Percentiles rank a stretch among this genome's conserved stretches.
Conservation (phyloP, 1,140 invertebrate genomes). For the Glossosoma conforme region DNA sequence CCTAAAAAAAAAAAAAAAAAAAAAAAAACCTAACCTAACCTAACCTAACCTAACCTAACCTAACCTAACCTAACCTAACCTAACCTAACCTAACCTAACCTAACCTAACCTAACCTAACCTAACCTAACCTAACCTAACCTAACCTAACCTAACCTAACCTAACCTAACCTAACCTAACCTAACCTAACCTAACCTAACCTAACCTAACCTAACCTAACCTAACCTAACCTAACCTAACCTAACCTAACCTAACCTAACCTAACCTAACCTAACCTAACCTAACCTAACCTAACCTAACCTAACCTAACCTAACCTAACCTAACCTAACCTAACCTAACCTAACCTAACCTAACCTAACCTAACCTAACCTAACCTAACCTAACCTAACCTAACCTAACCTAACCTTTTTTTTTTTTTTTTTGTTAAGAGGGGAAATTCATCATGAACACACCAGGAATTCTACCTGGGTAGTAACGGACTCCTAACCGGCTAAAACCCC, state of each 20-base stretch:
- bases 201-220: conserved; percentile 14
- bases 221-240: conserved; percentile 16
- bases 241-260: conserved; percentile 20
- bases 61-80: conserved; percentile 9
- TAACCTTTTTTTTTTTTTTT: too few species aligned
- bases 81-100: conserved; percentile 9
- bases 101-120: conserved; percentile 5
- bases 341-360: conserved; percentile 11
- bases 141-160: conserved; percentile 8
- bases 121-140: conserved; percentile 16
- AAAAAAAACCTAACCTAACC: conserved; percentile 14
- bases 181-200: conserved; percentile 17
- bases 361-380: conserved; percentile 11
- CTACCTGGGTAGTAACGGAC: too few species aligned
- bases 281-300: conserved; percentile 10
- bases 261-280: conserved; percentile 23
- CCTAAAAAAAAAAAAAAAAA: conserved; percentile 24
- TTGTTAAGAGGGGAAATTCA: too few species aligned
- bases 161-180: conserved; percentile 13
- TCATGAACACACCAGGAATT: too few species aligned
- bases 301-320: conserved; percentile 2
- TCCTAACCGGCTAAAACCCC: too few species aligned
- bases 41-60: conserved; percentile 9
- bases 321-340: conserved; percentile 10
- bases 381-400: conserved; percentile 10